Base-by-base conservation (phyloP, 2,888 invertebrate genomes). In the Erebia aethiops region DNA sequence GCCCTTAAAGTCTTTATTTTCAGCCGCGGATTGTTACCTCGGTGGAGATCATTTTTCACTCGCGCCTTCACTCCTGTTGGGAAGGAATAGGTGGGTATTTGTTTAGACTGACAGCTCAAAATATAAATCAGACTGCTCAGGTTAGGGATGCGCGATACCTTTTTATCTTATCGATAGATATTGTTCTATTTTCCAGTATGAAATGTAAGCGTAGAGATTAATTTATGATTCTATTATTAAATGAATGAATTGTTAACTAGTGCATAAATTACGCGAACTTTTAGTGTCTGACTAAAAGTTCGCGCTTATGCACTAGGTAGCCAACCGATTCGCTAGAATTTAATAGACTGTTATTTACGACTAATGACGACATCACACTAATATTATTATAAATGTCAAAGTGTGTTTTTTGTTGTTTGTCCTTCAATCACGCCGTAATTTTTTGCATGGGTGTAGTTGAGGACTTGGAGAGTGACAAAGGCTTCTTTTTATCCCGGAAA, bases 31-130 rank as follows among this genome's bases (percentile, higher is more conserved):
- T 69, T 72, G 63, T 70, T 57, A 70, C 71, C 65, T 66, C 61
- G 71, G 51, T 49, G 67, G 35, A 77, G 75, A 77, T 87, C 86
- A 88, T 88, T 87, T 88, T 84, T 88, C 89, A 88, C 81, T 78
- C 77, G 80, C 62, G 51, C 66, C 70, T 21, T 21, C 21, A 21
- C 21, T 21, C 21, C 66, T 69, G 58, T 62, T 71, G 58, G 49
- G 57, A 52, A 64, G 69, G 60, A 71, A 73, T 73, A 71, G 78
- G 80, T 81, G 84, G 81, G 74, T 82, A 80, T 83, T 86, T 85
- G 85, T 86, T 83, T 80, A 79, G 79, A 83, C 80, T 84, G 56
- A 57, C 85, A 78, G 69, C 69, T 81, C 76, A 78, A 83, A 84
- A 83, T 84, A 88, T 86, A 87, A 86, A 87, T 84, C 86, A 85